Percentiles rank a stretch among this genome's conserved stretches.
Evolutionary conservation across 2,113 vertebrate species (phyloP).

Genomic region (Cisticola juncidis): DNA sequence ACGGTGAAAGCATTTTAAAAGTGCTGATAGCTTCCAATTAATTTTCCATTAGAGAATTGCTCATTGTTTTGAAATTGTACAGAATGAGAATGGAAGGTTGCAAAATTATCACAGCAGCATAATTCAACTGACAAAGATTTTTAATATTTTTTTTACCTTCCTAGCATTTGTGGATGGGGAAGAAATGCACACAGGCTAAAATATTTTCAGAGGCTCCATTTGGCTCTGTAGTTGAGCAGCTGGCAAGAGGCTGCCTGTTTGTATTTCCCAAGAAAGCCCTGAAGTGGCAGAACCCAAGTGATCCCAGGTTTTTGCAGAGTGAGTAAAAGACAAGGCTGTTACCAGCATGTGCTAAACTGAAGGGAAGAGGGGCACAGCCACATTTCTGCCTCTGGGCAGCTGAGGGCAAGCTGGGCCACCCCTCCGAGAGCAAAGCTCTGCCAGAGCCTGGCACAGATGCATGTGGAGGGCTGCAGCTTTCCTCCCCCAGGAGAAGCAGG

Average conservation of each 20-base stretch:
- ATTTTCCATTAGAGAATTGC: background rate
- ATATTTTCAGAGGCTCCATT: background rate
- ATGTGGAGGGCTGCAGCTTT: background rate
- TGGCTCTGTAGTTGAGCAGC: background rate
- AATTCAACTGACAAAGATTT: background rate
- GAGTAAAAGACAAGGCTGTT: background rate
- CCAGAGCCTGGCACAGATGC: background rate
- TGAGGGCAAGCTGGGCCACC: background rate
- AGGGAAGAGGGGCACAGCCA: background rate
- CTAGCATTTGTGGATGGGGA: background rate
- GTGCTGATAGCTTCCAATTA: background rate
- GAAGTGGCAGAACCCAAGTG: background rate
- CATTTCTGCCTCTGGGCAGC: background rate
- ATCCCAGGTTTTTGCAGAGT: background rate
- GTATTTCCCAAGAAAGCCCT: background rate
- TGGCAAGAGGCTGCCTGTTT: background rate
- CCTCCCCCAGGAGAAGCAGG: background rate
- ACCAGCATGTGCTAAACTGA: fast-evolving
- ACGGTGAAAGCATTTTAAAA: background rate
- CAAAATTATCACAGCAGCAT: background rate
- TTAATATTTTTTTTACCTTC: background rate
- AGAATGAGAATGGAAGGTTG: background rate
- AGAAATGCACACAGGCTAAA: background rate
- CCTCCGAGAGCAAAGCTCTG: background rate
- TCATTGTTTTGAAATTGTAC: background rate